These are phyloP conservation scores for Scaptomyza graminum DNA, from an alignment of 1,140 invertebrate species.

Conservation along the genomic window DNA sequence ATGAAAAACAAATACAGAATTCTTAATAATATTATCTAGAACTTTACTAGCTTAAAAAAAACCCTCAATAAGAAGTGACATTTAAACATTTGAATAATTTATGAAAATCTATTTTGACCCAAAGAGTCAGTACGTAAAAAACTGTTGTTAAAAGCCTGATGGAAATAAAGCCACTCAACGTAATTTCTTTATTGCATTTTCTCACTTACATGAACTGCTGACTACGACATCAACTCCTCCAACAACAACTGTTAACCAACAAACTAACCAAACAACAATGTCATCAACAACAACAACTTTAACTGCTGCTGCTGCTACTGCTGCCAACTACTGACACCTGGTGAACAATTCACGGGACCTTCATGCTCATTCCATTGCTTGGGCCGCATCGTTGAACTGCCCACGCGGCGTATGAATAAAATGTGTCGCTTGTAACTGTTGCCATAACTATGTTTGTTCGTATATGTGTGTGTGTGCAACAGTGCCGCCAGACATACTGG, in stretches of 20 bases:
- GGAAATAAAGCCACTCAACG: slow-evolving; percentile 24
- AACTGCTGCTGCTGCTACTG: slow-evolving; percentile 34
- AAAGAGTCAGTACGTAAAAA: background rate
- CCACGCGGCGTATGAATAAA: slow-evolving; percentile 75
- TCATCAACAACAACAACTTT: slow-evolving; percentile 21
- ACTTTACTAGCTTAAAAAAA: too few species aligned
- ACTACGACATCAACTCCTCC: slow-evolving; percentile 14
- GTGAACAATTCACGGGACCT: slow-evolving; percentile 49
- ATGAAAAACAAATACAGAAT: too few species aligned
- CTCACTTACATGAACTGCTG: slow-evolving; percentile 23
- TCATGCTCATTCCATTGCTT: slow-evolving; percentile 49
- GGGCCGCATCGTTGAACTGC: slow-evolving; percentile 32
- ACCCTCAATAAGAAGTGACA: too few species aligned
- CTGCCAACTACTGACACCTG: slow-evolving; percentile 62
- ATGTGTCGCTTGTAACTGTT: slow-evolving; percentile 59
- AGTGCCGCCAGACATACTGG: slow-evolving; percentile 95
- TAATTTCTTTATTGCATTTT: slow-evolving; percentile 45
- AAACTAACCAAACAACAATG: slow-evolving; percentile 40
- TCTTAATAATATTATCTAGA: too few species aligned
- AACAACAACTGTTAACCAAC: slow-evolving; percentile 34
- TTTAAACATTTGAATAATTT: background rate
- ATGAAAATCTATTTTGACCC: slow-evolving; percentile 12
- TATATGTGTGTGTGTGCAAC: slow-evolving; percentile 34
- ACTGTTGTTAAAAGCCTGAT: slow-evolving; percentile 22
- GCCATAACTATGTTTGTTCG: slow-evolving; percentile 36